phyloP scores from a whole-genome alignment of 2,113 vertebrate genomes.

The Ginglymostoma cirratum region DNA sequence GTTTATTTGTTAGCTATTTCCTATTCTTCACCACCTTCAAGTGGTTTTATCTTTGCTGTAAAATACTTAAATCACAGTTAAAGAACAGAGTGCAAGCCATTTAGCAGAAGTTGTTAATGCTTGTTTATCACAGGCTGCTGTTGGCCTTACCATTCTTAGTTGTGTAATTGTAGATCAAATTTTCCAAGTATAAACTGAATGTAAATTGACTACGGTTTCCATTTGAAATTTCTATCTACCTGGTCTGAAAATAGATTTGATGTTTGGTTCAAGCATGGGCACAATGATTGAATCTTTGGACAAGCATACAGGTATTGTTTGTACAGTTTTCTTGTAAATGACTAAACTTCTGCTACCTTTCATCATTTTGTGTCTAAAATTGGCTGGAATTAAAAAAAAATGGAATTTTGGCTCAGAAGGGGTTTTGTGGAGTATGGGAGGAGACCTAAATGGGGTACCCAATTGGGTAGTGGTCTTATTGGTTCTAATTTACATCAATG shows the following conservation, averaged over 20 bases:
- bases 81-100: neutral
- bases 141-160: neutral
- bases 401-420: neutral
- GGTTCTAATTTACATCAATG: neutral
- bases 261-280: neutral
- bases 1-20: neutral
- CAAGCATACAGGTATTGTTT: neutral
- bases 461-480: neutral
- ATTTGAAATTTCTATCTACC: neutral
- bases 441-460: neutral
- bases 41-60: neutral
- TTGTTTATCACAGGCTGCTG: neutral
- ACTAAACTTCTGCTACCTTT: neutral
- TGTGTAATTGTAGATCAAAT: neutral
- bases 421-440: neutral
- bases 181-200: neutral
- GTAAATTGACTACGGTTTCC: neutral
- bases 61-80: neutral
- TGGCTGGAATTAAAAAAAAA: neutral
- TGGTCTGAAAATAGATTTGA: neutral
- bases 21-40: neutral
- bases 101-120: neutral
- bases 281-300: neutral
- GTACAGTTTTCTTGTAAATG: neutral
- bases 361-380: neutral